Evolutionary conservation across 2,113 vertebrate species (phyloP), one percentile per base, ranked within the genome.

Genomic region (Cyanoliseus patagonus): DNA sequence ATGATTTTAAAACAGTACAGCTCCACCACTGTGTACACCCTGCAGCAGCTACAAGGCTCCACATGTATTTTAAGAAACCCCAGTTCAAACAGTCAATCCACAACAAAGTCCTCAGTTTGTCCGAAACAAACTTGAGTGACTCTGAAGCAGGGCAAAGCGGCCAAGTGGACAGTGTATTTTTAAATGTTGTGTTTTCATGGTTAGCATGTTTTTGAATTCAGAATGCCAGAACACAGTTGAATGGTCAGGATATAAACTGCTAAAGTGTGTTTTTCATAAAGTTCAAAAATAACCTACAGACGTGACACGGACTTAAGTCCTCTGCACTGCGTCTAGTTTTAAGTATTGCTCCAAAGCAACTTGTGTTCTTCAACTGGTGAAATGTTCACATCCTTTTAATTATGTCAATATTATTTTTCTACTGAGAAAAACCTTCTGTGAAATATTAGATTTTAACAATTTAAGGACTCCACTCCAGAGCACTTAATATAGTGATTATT

Each of bases 261-360:
- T 85, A 66, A 96, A 96, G 91, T 94, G 84, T 98, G 97, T 97
- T 98, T 98, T 97, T 97, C 97, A 97, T 98, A 89, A 97, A 96
- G 88, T 94, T 97, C 93, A 97, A 97, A 97, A 98, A 98, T 96
- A 98, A 97, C 93, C 96, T 92, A 92, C 92, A 97, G 94, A 91
- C 96, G 79, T 91, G 93, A 97, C 75, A 94, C 0, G 7, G 94
- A 88, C 92, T 94, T 85, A 86, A 96, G 94, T 70, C 52, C 78
- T 86, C 73, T 86, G 39, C 14, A 7, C 92, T 91, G 84, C 97
- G 94, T 95, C 95, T 96, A 93, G 96, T 97, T 97, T 96, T 97
- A 96, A 61, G 64, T 92, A 93, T 94, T 4, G 4, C 92, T 96
- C 91, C 95, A 68, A 95, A 97, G 97, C 8, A 76, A 78, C 76